Evolutionary conservation across 2,888 invertebrate genomes (phyloP).

Genomic region (Eledona agricola): DNA sequence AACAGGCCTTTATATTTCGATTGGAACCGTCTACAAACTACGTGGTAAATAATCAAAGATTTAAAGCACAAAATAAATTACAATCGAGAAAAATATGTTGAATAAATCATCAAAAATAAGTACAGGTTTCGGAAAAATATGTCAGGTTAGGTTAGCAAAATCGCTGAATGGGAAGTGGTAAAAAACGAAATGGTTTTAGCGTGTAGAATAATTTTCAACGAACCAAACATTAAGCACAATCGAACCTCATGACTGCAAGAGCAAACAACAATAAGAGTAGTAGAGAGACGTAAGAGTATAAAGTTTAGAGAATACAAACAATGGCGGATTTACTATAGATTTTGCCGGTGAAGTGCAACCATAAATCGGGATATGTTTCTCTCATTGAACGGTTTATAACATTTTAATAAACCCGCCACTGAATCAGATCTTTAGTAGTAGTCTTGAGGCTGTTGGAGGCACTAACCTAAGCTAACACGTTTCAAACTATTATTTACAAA

Average conservation of each 20-base stretch:
- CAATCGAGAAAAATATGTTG: conserved; percentile 27
- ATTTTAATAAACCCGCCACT: no score
- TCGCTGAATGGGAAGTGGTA: conserved; percentile 10
- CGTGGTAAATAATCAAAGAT: conserved; percentile 32
- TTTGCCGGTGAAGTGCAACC: no score
- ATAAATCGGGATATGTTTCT: no score
- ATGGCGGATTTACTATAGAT: no score
- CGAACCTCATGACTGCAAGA: no score
- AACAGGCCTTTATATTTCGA: conserved; percentile 45
- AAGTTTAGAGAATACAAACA: no score
- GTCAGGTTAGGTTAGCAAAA: conserved; percentile 40
- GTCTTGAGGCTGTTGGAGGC: conserved; percentile 26
- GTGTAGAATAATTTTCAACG: conserved; percentile 19
- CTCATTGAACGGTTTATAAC: no score
- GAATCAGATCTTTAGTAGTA: no score
- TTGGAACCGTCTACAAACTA: conserved; percentile 41
- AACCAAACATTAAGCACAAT: conserved; percentile 35
- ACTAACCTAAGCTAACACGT: conserved; percentile 40
- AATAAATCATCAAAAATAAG: conserved; percentile 36
- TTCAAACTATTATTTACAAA: conserved; percentile 35
- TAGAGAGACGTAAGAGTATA: conserved; percentile 30
- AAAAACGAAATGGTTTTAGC: conserved; percentile 5
- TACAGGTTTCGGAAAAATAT: conserved; percentile 28
- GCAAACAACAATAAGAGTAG: no score
- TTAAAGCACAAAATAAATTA: conserved; percentile 37